Conservation (phyloP, 2,797 vertebrate species). For the Sylvilagus floridanus region DNA sequence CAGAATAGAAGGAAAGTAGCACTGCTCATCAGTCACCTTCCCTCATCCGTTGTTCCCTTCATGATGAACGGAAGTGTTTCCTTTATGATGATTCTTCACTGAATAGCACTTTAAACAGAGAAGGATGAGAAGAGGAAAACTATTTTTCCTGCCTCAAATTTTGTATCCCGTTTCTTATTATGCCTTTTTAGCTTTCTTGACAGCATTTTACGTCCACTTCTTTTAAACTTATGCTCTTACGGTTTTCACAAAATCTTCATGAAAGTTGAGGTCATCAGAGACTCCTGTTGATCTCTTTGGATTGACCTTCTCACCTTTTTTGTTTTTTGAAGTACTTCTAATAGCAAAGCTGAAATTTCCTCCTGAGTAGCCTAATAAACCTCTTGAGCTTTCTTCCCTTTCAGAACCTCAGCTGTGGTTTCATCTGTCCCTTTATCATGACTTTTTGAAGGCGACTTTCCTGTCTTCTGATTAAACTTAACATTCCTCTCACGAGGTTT, state of each 20-base stretch:
- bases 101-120: neutral
- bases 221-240: conserved; percentile 7
- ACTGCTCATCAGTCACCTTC: neutral
- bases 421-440: neutral
- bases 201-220: neutral
- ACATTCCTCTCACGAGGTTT: neutral
- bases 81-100: neutral
- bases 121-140: neutral
- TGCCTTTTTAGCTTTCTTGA: neutral
- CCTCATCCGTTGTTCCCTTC: neutral
- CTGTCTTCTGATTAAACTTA: neutral
- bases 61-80: neutral
- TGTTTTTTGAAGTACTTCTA: conserved; percentile 26
- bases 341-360: neutral
- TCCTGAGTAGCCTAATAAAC: conserved; percentile 20
- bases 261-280: neutral
- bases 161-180: neutral
- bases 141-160: neutral
- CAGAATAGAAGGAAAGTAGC: neutral
- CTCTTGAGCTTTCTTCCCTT: neutral
- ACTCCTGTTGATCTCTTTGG: conserved; percentile 22
- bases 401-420: neutral
- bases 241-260: neutral
- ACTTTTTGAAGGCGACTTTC: neutral
- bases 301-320: neutral